These are phyloP conservation scores for Drosophila pseudotakahashii DNA, from an alignment of 2,888 invertebrate genomes.

Conservation along the genomic window DNA sequence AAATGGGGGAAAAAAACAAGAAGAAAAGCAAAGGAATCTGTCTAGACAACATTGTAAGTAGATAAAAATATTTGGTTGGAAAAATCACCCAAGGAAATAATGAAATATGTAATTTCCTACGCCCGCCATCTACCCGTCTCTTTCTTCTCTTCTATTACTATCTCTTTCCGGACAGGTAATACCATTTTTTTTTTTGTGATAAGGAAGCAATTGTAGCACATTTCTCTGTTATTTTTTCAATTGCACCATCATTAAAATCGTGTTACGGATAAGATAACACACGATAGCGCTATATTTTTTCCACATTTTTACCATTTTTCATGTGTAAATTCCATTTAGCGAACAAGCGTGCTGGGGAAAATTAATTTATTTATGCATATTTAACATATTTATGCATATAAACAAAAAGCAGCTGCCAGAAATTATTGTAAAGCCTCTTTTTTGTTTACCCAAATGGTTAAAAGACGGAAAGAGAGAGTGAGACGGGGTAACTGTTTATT, in stretches of 20 bases:
- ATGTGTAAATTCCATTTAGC: slow-evolving; percentile 64
- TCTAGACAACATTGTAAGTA: slow-evolving; percentile 67
- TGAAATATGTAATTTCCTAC: slow-evolving; percentile 29
- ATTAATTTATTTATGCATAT: slow-evolving; percentile 29
- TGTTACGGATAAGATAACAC: slow-evolving; percentile 72
- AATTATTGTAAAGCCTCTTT: slow-evolving; percentile 18
- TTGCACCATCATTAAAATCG: slow-evolving; percentile 60
- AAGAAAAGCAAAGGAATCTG: slow-evolving; percentile 38
- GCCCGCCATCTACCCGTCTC: background rate
- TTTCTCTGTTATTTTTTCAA: slow-evolving; percentile 33
- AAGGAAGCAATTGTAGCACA: slow-evolving; percentile 58
- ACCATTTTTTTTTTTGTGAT: slow-evolving; percentile 48
- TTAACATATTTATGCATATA: slow-evolving; percentile 9
- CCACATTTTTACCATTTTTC: slow-evolving; percentile 27
- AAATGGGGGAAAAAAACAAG: slow-evolving; percentile 5
- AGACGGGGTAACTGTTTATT: slow-evolving; percentile 28
- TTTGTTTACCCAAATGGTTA: slow-evolving; percentile 25
- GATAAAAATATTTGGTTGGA: slow-evolving; percentile 64
- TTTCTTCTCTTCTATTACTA: background rate
- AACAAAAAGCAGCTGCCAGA: slow-evolving; percentile 18
- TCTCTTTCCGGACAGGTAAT: slow-evolving; percentile 24
- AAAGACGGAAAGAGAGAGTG: slow-evolving; percentile 1
- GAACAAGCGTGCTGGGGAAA: slow-evolving; percentile 22
- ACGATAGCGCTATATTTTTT: slow-evolving; percentile 23
- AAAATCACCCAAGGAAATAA: slow-evolving; percentile 40